These are phyloP conservation scores for Enteromius radiatus DNA, from an alignment of 2,797 vertebrate genomes.

Conservation along the genomic window DNA sequence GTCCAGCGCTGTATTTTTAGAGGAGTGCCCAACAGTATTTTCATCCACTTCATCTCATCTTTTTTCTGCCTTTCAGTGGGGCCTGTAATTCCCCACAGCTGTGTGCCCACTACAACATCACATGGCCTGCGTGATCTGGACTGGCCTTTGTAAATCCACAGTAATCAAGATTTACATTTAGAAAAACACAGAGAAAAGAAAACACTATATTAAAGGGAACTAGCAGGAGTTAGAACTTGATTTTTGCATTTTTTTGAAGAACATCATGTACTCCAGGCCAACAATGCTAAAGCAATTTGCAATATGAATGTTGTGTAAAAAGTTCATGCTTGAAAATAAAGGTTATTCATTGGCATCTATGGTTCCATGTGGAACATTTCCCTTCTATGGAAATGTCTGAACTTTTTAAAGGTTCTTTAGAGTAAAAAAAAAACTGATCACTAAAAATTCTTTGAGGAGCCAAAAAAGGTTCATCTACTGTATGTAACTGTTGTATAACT, in stretches of 20 bases:
- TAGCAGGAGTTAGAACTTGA: not conserved
- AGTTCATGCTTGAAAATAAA: not conserved
- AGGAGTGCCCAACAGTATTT: constrained; percentile 76
- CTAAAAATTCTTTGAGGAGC: not conserved
- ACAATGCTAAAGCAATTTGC: not conserved
- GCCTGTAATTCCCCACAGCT: constrained; percentile 82
- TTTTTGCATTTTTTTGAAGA: not conserved
- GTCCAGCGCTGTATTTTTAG: constrained; percentile 80
- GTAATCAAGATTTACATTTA: constrained; percentile 27
- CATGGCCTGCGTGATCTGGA: constrained; percentile 18
- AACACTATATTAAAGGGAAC: constrained; percentile 1
- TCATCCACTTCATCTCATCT: constrained; percentile 70
- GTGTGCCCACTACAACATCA: constrained; percentile 54
- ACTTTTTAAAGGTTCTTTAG: not conserved
- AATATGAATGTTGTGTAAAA: not conserved
- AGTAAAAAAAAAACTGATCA: not conserved
- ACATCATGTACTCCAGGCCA: not conserved
- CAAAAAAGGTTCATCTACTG: not conserved
- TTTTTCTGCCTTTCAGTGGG: constrained; percentile 68
- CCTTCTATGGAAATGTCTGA: not conserved
- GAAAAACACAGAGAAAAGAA: not conserved
- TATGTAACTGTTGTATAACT: not conserved
- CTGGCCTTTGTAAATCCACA: constrained; percentile 13
- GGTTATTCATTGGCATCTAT: not conserved
- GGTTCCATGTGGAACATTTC: not conserved